phyloP scores from a whole-genome alignment of 2,797 vertebrate genomes.

The Enteromius radiatus region DNA sequence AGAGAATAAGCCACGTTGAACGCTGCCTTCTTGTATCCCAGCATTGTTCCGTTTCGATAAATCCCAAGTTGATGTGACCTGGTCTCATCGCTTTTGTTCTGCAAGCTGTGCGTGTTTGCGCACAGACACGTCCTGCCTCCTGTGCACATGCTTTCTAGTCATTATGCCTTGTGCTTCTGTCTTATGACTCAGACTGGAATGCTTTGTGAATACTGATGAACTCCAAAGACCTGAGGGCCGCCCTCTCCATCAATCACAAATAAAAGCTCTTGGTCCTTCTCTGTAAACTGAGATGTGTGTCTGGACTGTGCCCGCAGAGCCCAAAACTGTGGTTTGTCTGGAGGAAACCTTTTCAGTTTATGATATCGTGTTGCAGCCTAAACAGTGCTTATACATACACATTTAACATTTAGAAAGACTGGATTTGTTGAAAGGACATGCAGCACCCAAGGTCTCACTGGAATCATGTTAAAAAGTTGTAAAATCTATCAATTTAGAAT shows the following conservation, averaged over 20 bases:
- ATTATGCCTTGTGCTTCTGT: constrained; percentile 72
- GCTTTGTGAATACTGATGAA: constrained; percentile 82
- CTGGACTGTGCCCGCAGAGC: constrained; percentile 31
- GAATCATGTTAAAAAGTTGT: not conserved
- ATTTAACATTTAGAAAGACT: constrained; percentile 73
- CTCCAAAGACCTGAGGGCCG: constrained; percentile 81
- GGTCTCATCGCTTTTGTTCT: constrained; percentile 38
- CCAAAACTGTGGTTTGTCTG: constrained; percentile 44
- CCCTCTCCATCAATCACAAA: constrained; percentile 77
- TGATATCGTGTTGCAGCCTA: constrained; percentile 71
- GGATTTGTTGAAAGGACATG: constrained; percentile 66
- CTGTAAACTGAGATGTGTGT: constrained; percentile 15
- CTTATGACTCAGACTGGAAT: constrained; percentile 71
- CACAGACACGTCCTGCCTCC: constrained; percentile 53
- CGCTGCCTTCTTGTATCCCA: not conserved
- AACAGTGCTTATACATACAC: constrained; percentile 66
- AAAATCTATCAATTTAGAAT: not conserved
- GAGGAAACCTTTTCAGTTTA: constrained; percentile 63
- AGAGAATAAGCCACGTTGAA: constrained; percentile 7
- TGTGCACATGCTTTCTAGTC: constrained; percentile 69
- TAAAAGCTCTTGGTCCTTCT: constrained; percentile 54
- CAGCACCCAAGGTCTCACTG: constrained; percentile 66
- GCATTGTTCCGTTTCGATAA: constrained; percentile 30
- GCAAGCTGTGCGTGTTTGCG: constrained; percentile 58
- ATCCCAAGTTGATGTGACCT: constrained; percentile 30